Base-by-base conservation (phyloP, 1,140 invertebrate species). In the Mylabris phalerata region DNA sequence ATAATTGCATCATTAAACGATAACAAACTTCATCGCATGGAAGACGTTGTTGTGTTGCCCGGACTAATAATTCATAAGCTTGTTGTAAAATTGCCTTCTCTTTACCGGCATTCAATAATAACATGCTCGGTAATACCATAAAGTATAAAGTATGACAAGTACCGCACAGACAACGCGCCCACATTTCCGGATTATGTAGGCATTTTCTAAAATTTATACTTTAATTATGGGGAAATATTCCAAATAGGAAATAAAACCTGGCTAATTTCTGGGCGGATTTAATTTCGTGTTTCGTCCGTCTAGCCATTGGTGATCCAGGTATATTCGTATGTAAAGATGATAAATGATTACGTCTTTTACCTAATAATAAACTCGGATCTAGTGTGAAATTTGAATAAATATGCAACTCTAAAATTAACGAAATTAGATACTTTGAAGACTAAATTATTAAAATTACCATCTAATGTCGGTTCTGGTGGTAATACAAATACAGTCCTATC, bases 111-210 rank as follows among this genome's bases (percentile, higher is more conserved):
- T 78, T 81, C 54, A 76, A 73, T 44, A 77, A 78, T 55, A 90
- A 78, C 70, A 83, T 87, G 48, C 92, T 87, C 7, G 94, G 92
- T 60, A 99, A 80, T 71, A 95, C 88, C 65, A 98, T 85, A 76
- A 98, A 99, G 87, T 98, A 99, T n/a, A 99, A 79, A 56, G 95
- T 96, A 73, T 92, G 92, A 71, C 90, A 93, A 4, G 91, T 91
- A 19, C 87, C 86, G 6, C 93, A 78, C 11, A 94, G 75, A 78
- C 90, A 95, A 76, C 92, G 91, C 10, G 94, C 92, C 96, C 95
- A 98, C 44, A 86, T 77, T 65, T 92, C 84, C 25, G 93, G 93
- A 6, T 67, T 67, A 25, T 64, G 60, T 25, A 71, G 57, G 59
- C 67, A 74, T 63, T 73, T 73, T 47, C 71, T 71, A 48, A 39